Evolutionary conservation across 92 coral and sea anemone genomes (phyloP).

Genomic region (Bergia sp.): DNA sequence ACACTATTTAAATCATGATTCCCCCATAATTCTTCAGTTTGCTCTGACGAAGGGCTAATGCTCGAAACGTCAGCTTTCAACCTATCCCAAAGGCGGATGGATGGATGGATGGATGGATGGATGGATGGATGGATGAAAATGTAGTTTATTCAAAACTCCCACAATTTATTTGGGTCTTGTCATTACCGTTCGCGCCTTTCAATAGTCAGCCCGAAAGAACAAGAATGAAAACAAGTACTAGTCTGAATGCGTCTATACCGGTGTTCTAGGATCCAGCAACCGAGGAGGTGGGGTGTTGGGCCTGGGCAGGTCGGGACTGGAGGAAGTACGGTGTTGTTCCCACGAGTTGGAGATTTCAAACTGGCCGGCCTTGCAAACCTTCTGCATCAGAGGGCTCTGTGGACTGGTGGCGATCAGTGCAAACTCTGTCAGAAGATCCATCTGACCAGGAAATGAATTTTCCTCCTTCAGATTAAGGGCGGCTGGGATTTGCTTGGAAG

Average conservation of each 20-base stretch:
- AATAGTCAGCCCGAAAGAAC: not conserved
- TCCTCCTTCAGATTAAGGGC: slow-evolving; percentile 64
- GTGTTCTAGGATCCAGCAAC: slow-evolving; percentile 32
- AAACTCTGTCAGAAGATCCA: slow-evolving; percentile 84
- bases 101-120: too few species aligned
- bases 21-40: too few species aligned
- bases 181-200: too few species aligned
- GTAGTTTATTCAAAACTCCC: too few species aligned
- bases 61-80: too few species aligned
- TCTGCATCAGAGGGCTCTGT: slow-evolving; percentile 89
- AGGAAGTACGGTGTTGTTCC: slow-evolving; percentile 60
- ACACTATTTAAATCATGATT: too few species aligned
- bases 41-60: too few species aligned
- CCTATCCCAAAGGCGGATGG: too few species aligned
- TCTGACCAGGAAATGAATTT: slow-evolving; percentile 54
- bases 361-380: slow-evolving; percentile 58
- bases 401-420: slow-evolving; percentile 96
- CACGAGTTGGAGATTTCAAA: slow-evolving; percentile 54
- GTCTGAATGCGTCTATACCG: slow-evolving; percentile 9
- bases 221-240: not conserved
- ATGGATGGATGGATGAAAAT: too few species aligned
- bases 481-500: slow-evolving; percentile 69
- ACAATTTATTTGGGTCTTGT: too few species aligned
- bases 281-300: slow-evolving; percentile 31
- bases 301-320: slow-evolving; percentile 23